Percentiles rank a stretch among this genome's conserved stretches.
phyloP scores from a whole-genome alignment of 2,888 invertebrate species.

The Phyllotreta striolata region DNA sequence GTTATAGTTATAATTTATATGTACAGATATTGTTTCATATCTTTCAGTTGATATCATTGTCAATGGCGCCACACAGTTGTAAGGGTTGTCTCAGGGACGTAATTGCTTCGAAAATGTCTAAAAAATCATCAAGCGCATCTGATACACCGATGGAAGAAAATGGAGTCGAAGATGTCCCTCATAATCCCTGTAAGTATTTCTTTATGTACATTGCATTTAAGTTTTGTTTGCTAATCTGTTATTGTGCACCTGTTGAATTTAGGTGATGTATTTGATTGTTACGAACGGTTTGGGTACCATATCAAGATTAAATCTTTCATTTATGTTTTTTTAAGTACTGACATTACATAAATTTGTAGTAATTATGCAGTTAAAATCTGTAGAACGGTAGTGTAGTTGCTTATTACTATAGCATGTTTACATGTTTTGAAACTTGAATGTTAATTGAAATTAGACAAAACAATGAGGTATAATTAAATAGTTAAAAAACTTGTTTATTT shows the following conservation, averaged over 20 bases:
- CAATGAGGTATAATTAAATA: too few relatives aligned
- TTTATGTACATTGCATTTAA: background rate
- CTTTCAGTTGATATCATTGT: constrained; percentile 25
- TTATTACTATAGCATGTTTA: too few relatives aligned
- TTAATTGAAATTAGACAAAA: too few relatives aligned
- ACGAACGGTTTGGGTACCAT: too few relatives aligned
- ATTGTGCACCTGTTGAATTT: background rate
- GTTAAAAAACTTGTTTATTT: too few relatives aligned
- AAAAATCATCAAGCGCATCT: constrained; percentile 44
- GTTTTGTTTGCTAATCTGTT: background rate
- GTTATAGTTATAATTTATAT: background rate
- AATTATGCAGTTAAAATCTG: too few relatives aligned
- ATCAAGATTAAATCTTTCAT: too few relatives aligned
- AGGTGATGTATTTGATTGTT: too few relatives aligned
- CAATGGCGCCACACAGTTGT: constrained; percentile 65
- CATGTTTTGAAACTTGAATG: too few relatives aligned
- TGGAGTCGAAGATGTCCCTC: constrained; percentile 48
- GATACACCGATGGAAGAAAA: constrained; percentile 49
- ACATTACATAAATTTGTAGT: too few relatives aligned
- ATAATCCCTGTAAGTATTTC: constrained; percentile 54
- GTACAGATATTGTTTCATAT: constrained; percentile 6
- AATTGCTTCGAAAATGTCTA: constrained; percentile 54
- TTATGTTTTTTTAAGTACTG: too few relatives aligned
- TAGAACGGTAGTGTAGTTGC: too few relatives aligned
- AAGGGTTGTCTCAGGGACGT: constrained; percentile 61